Base-by-base conservation (phyloP, 1,140 invertebrate species). In the Sesamia nonagrioides region DNA sequence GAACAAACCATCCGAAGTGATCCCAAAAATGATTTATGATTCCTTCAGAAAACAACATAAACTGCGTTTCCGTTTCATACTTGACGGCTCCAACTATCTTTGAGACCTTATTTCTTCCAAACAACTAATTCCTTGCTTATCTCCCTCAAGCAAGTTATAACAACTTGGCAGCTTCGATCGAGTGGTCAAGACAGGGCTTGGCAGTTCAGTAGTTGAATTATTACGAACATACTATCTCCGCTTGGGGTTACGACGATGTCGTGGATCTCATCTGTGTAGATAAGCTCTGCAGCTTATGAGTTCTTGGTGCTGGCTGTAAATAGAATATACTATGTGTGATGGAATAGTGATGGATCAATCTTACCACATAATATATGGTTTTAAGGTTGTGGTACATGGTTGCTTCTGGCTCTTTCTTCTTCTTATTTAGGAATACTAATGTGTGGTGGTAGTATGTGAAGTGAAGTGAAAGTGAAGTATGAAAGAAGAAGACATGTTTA, bases 201-300 rank as follows among this genome's bases (percentile, higher is more conserved):
- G 60, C 37, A 40, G n/a, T n/a, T 7, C 35, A n/a, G 8, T 63
- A 63, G 60, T 63, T 63, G 60, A 63, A 63, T 63, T 63, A 63
- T 63, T 42, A 63, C 17, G 60, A n/a, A n/a, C n/a, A n/a, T 63
- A 5, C 37, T 11, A 42, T 18, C 60, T 40, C 17, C 13, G 60
- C 17, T 27, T 37, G n/a, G 60, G 18, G 52, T 21, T 40, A 61
- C n/a, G 58, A 33, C 27, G 6, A 60, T 33, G 13, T 18, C 27
- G 21, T 33, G 56, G 18, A 52, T 18, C 50, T 52, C n/a, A 52
- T 17, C 50, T 52, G 17, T 52, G 18, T n/a, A 9, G 27, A 33
- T 37, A 45, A 33, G 37, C 60, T 61, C 45, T 37, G 58, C 33
- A 33, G 15, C 45, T 61, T 60, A 60, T 60, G 21, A 33, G 21